Evolutionary conservation across 1,140 invertebrate species (phyloP).

Genomic region (Pseudobourletiella spinata): DNA sequence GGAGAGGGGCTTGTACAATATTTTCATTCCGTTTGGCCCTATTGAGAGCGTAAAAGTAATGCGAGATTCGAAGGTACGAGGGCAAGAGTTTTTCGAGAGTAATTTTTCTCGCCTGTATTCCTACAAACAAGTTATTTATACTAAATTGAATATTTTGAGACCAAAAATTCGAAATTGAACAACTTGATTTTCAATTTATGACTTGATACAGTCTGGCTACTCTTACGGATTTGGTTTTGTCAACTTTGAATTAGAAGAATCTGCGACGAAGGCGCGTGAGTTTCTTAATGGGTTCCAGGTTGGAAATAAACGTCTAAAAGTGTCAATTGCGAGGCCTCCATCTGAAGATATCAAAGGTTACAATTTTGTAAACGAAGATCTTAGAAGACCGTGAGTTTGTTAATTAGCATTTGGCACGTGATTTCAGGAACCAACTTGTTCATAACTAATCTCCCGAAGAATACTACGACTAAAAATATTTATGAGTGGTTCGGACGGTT

Average conservation of each 20-base stretch:
- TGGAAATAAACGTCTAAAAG: slow-evolving; percentile 76
- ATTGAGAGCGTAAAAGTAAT: slow-evolving; percentile 85
- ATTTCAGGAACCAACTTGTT: slow-evolving; percentile 68
- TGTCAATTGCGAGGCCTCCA: slow-evolving; percentile 81
- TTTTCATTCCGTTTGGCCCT: slow-evolving; percentile 77
- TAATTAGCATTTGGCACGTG: background rate
- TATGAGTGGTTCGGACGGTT: slow-evolving; percentile 75
- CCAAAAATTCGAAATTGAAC: too few species aligned
- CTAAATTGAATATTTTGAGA: too few species aligned
- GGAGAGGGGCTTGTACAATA: slow-evolving; percentile 76
- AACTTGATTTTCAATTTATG: too few species aligned
- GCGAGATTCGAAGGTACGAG: slow-evolving; percentile 78
- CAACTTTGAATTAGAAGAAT: slow-evolving; percentile 74
- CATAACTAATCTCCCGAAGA: slow-evolving; percentile 78
- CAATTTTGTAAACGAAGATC: too few species aligned
- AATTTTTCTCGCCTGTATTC: too few species aligned
- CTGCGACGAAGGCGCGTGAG: slow-evolving; percentile 74
- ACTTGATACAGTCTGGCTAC: slow-evolving; percentile 79
- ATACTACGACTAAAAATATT: slow-evolving; percentile 68
- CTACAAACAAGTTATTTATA: too few species aligned
- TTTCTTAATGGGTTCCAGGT: slow-evolving; percentile 79
- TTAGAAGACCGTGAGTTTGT: too few species aligned
- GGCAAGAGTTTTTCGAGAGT: too few species aligned
- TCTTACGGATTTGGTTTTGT: slow-evolving; percentile 96
- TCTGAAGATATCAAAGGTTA: slow-evolving; percentile 82